These are phyloP conservation scores for Chaetops frenatus DNA, from an alignment of 2,113 vertebrate species.

Conservation along the genomic window DNA sequence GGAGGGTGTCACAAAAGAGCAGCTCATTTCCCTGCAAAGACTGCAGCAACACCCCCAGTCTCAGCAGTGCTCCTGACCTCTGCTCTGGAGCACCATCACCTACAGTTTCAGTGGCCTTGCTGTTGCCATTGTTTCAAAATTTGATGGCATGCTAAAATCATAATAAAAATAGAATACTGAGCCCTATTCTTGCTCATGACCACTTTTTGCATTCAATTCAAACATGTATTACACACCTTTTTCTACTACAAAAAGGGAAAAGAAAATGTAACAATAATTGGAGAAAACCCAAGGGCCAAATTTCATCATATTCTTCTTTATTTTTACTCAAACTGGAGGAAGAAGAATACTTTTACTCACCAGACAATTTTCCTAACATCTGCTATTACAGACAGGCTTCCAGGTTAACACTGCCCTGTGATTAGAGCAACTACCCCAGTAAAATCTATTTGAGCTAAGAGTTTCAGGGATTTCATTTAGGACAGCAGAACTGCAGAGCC, in stretches of 20 bases:
- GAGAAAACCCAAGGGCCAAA: neutral
- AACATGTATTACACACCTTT: neutral
- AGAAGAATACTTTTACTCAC: neutral
- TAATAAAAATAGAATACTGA: neutral
- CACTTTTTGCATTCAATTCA: neutral
- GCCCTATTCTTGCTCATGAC: neutral
- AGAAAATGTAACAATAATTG: neutral
- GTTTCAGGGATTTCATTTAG: neutral
- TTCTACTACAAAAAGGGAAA: neutral
- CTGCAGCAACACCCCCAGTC: neutral
- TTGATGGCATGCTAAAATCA: neutral
- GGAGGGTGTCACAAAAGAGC: neutral
- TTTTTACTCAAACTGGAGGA: neutral
- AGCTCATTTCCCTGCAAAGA: neutral
- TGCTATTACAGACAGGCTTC: neutral
- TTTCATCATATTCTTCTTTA: neutral
- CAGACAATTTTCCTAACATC: neutral
- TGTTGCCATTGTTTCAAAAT: neutral
- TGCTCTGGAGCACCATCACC: neutral
- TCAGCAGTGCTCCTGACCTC: fast-evolving
- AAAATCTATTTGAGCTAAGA: neutral
- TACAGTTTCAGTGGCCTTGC: neutral
- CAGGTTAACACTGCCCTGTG: neutral
- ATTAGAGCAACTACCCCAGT: neutral
- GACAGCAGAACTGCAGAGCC: neutral